Evolutionary conservation across 1,140 invertebrate species (phyloP), one percentile per base, ranked within the genome.

Genomic region (Drosophila suzukii): DNA sequence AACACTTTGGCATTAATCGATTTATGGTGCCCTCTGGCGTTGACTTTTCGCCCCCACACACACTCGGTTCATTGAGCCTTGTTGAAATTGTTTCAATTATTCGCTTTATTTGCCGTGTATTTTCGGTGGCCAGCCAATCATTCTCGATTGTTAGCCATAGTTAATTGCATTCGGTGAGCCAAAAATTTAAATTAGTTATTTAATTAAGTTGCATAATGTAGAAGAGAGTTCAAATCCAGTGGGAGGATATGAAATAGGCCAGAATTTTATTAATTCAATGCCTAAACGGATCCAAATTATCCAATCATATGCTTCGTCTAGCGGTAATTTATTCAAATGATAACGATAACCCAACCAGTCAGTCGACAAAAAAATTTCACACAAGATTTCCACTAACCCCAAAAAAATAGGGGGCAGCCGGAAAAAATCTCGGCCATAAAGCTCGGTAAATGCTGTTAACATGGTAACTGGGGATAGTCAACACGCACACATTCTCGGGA

Each of bases 1-100:
- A 88, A 79, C 61, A 86, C 84, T 88, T 78, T 65, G 78, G 58
- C 75, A 78, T 85, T 85, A 76, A 82, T 88, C 71, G 75, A 88
- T 88, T 86, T 82, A 79, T 76, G 79, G 20, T 41, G 58, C 70
- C 82, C 70, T 59, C 41, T 53, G 79, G 60, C 78, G 36, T 36
- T 88, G 78, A 88, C 83, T 82, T 82, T 86, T 54, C 58, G 51
- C 39, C 17, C 7, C 2, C 51, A 30, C 27, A 12, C 11, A 11
- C 56, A 39, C 20, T 8, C 65, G 46, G 13, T 65, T 81, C 46
- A 75, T 34, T 86, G 58, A 62, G 62, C 62, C 58, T 57, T 24
- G 46, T 75, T 49, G 17, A 86, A 88, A 76, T 82, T 85, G 38
- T 78, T 49, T 39, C 60, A 78, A 75, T 77, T 58, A 61, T 70